These are phyloP conservation scores for Bombus picipes DNA, from an alignment of 1,140 invertebrate species.

Conservation along the genomic window DNA sequence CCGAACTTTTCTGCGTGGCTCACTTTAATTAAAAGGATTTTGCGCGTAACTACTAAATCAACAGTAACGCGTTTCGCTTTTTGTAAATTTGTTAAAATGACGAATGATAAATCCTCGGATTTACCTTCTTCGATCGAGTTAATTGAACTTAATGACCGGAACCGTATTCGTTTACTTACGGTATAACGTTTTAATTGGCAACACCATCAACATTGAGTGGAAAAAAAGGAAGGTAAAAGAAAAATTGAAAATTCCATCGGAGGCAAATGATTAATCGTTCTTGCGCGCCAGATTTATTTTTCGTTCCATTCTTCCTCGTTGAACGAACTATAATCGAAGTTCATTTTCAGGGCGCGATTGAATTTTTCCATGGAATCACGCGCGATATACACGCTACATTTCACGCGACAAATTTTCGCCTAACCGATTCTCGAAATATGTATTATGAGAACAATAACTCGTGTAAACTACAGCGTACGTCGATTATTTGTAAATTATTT, in stretches of 20 bases:
- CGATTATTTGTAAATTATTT: not conserved
- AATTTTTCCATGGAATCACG: not conserved
- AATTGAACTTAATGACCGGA: not conserved
- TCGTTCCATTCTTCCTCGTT: not conserved
- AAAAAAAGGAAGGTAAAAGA: too few species aligned
- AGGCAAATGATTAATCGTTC: not conserved
- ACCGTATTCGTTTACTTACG: not conserved
- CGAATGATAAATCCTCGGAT: not conserved
- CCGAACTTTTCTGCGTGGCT: not conserved
- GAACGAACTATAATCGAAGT: not conserved
- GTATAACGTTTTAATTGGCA: not conserved
- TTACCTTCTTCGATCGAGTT: not conserved
- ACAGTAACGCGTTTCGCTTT: not conserved
- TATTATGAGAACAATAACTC: not conserved
- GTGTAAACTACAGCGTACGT: too few species aligned
- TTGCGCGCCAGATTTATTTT: not conserved
- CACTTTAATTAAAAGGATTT: slow-evolving; percentile 35
- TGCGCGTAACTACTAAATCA: not conserved
- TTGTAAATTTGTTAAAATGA: not conserved
- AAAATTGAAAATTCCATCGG: not conserved
- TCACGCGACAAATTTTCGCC: not conserved
- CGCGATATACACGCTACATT: not conserved
- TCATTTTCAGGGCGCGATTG: not conserved
- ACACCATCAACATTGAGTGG: too few species aligned
- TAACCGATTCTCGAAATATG: too few species aligned